Percentiles rank a stretch among this genome's conserved stretches.
phyloP scores from a whole-genome alignment of 2,797 vertebrate species.

The Setipinna tenuifilis region DNA sequence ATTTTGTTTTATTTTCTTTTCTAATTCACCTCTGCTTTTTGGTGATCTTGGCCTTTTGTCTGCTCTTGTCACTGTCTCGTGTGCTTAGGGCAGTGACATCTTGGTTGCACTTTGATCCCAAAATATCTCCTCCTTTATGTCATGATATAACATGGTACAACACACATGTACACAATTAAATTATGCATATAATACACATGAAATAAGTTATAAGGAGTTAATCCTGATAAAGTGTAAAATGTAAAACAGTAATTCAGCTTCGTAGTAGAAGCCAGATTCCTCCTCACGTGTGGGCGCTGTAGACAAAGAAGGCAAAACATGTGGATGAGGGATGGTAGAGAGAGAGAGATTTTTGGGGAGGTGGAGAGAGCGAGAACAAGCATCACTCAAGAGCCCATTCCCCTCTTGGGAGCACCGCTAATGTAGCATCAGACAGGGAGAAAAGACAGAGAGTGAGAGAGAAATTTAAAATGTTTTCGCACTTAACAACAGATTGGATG shows the following conservation, averaged over 20 bases:
- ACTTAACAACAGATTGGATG: background rate
- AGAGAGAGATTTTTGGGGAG: conserved; percentile 29
- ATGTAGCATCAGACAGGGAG: conserved; percentile 29
- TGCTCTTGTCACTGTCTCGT: background rate
- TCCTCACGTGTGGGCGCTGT: background rate
- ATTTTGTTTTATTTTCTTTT: background rate
- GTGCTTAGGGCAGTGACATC: background rate
- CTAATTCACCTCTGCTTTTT: background rate
- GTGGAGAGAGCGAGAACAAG: conserved; percentile 54
- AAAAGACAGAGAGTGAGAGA: background rate
- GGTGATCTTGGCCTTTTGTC: background rate
- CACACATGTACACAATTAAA: background rate
- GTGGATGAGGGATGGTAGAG: conserved; percentile 19
- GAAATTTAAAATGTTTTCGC: background rate
- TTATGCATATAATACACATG: too few species aligned
- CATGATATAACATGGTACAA: background rate
- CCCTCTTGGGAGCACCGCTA: conserved; percentile 32
- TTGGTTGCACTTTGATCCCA: background rate
- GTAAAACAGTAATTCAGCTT: background rate
- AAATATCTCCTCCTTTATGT: background rate
- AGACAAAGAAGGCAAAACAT: background rate
- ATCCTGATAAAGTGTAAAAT: too few species aligned
- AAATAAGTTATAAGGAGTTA: too few species aligned
- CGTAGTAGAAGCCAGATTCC: background rate
- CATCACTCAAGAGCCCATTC: conserved; percentile 3